These are phyloP conservation scores for Aleiodes alternator DNA, from an alignment of 2,888 invertebrate genomes.

Conservation along the genomic window DNA sequence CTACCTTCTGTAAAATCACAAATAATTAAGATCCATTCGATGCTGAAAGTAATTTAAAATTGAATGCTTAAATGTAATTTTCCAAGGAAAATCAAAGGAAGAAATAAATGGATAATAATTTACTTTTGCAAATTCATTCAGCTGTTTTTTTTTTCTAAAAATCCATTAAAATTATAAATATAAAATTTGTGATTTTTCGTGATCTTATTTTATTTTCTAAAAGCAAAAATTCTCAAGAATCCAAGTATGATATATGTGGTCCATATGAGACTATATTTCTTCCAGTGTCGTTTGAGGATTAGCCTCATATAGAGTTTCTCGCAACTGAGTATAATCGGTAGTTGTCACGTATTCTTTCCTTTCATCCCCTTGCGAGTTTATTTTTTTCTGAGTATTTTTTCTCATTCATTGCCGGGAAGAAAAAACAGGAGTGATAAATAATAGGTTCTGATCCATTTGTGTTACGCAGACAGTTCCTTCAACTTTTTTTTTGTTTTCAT, in stretches of 20 bases:
- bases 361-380: slow-evolving; percentile 38
- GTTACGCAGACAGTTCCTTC: not conserved
- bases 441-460: slow-evolving; percentile 55
- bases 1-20: slow-evolving; percentile 69
- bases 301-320: slow-evolving; percentile 64
- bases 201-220: too few relatives aligned
- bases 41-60: slow-evolving; percentile 53
- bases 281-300: slow-evolving; percentile 65
- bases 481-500: not conserved
- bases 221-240: slow-evolving; percentile 43
- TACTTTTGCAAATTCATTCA: not conserved
- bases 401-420: slow-evolving; percentile 40
- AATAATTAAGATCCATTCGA: slow-evolving; percentile 71
- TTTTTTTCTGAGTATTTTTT: slow-evolving; percentile 30
- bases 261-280: slow-evolving; percentile 67
- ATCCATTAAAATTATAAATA: too few relatives aligned
- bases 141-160: not conserved
- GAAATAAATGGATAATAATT: slow-evolving; percentile 9
- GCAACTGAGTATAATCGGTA: slow-evolving; percentile 67
- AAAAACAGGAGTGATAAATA: slow-evolving; percentile 60
- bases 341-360: slow-evolving; percentile 63
- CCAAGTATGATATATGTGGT: slow-evolving; percentile 65
- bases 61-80: slow-evolving; percentile 1
- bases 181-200: too few relatives aligned
- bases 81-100: not conserved